Conservation (phyloP, 2,113 vertebrate species). For the Hiodon alosoides region DNA sequence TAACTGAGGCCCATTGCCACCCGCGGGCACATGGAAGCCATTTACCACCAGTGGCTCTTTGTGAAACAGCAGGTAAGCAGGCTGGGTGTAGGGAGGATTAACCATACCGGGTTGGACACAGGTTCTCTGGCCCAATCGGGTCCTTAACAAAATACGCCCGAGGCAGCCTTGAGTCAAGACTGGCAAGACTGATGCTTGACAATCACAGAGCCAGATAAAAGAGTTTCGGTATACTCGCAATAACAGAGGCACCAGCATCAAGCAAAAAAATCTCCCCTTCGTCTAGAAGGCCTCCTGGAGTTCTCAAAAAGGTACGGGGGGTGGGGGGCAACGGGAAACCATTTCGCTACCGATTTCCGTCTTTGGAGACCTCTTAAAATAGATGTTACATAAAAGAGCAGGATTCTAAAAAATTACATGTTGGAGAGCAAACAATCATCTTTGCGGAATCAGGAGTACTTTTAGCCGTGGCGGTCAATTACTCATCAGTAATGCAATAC, state of each 20-base stretch:
- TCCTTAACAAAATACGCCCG: slow-evolving; percentile 20
- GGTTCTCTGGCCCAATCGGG: not conserved
- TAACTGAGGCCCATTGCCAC: slow-evolving; percentile 38
- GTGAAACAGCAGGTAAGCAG: slow-evolving; percentile 35
- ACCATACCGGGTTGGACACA: no score
- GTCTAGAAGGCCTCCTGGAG: not conserved
- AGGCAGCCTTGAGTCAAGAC: slow-evolving; percentile 39
- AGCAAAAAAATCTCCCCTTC: slow-evolving; percentile 25
- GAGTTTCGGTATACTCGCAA: slow-evolving; percentile 40
- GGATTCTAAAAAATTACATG: slow-evolving; percentile 19
- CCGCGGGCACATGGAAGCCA: slow-evolving; percentile 48
- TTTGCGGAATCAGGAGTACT: slow-evolving; percentile 29
- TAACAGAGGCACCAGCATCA: slow-evolving; percentile 40
- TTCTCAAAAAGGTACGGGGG: slow-evolving; percentile 26
- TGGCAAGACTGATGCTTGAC: slow-evolving; percentile 19
- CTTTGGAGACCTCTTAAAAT: slow-evolving; percentile 25
- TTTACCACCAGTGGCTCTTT: slow-evolving; percentile 30
- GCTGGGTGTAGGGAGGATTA: not conserved
- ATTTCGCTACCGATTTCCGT: slow-evolving; percentile 15
- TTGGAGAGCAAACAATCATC: slow-evolving; percentile 25
- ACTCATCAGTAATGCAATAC: slow-evolving; percentile 59
- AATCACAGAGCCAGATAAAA: slow-evolving; percentile 46
- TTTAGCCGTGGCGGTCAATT: slow-evolving; percentile 49
- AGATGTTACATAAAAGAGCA: slow-evolving; percentile 23
- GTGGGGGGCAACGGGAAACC: not conserved